Conservation (phyloP, 2,888 invertebrate genomes). For the Julus scandinavius region DNA sequence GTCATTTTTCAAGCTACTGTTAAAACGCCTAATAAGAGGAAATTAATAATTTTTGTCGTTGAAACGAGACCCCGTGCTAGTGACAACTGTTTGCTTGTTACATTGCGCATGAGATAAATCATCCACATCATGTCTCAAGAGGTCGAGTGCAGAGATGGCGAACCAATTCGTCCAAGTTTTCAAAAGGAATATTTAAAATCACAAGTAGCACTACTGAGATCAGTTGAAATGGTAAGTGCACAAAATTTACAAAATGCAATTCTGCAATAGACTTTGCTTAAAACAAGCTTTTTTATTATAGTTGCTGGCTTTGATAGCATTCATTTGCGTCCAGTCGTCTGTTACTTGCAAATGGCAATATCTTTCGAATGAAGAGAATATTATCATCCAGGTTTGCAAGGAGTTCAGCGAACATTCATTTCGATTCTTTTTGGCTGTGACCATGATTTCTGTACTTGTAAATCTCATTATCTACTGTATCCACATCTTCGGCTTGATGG, state of each 20-base stretch:
- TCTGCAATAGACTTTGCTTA: neutral
- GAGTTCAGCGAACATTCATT: neutral
- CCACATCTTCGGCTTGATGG: neutral
- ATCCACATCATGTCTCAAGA: constrained; percentile 13
- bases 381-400: neutral
- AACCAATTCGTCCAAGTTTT: neutral
- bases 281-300: neutral
- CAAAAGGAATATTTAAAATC: neutral
- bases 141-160: neutral
- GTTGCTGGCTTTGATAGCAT: neutral
- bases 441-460: neutral
- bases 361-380: neutral
- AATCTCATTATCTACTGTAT: neutral
- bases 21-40: constrained; percentile 28
- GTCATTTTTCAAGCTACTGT: neutral
- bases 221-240: neutral
- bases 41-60: constrained; percentile 3
- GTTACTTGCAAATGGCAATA: constrained; percentile 28
- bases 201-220: neutral
- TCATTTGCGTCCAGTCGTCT: neutral
- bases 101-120: neutral
- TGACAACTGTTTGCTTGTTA: neutral
- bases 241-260: neutral
- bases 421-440: neutral
- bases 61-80: neutral